Evolutionary conservation across 2,888 invertebrate genomes (phyloP).

Genomic region (Drosophila atroscutellata): DNA sequence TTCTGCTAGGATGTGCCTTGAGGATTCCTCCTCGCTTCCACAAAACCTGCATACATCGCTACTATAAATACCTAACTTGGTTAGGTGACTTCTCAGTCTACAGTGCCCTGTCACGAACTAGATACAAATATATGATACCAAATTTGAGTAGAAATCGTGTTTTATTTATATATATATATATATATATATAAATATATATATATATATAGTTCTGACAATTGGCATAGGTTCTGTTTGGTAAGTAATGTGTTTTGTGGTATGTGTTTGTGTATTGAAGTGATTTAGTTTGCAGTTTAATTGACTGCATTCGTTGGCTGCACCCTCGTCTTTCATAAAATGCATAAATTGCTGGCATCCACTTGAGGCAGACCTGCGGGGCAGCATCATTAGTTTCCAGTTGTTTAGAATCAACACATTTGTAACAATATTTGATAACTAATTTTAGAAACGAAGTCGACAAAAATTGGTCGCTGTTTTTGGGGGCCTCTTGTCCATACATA

Average conservation of each 20-base stretch:
- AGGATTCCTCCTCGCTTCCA: no score
- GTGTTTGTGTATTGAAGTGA: conserved; percentile 63
- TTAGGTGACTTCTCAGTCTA: no score
- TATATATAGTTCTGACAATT: not conserved
- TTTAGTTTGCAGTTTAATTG: conserved; percentile 52
- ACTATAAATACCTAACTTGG: no score
- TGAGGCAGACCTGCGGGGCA: conserved; percentile 45
- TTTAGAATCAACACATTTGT: conserved; percentile 83
- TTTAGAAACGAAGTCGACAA: conserved; percentile 70
- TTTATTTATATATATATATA: not conserved
- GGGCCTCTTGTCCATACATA: not conserved
- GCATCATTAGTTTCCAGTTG: conserved; percentile 75
- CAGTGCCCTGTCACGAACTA: no score
- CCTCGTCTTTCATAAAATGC: conserved; percentile 69
- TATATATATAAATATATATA: not conserved
- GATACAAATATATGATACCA: no score
- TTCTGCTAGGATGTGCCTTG: no score
- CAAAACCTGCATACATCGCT: no score
- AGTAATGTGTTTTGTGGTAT: conserved; percentile 11
- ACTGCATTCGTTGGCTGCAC: conserved; percentile 35
- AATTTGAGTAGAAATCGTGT: no score
- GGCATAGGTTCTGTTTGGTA: conserved; percentile 9
- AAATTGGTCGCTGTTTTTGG: conserved; percentile 18
- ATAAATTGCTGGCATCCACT: conserved; percentile 73
- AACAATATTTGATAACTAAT: conserved; percentile 84